These are phyloP conservation scores for Rhyacichthys aspro DNA, from an alignment of 2,797 vertebrate genomes.

Conservation along the genomic window DNA sequence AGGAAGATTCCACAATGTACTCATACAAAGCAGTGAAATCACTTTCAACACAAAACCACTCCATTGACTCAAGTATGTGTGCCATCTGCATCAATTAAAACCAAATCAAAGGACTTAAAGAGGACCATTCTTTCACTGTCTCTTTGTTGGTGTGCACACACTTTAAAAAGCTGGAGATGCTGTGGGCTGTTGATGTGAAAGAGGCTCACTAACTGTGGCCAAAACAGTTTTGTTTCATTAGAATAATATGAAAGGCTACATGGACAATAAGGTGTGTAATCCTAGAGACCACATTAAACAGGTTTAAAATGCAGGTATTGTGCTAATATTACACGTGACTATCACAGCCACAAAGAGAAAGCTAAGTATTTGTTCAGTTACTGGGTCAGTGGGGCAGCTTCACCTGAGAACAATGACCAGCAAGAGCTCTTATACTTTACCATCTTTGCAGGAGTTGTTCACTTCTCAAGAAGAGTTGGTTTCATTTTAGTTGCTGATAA, in stretches of 20 bases:
- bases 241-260: no score
- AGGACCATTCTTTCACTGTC: conserved; percentile 31
- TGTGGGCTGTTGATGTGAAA: conserved; percentile 49
- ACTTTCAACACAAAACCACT: conserved; percentile 42
- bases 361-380: conserved; percentile 43
- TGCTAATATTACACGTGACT: conserved; percentile 15
- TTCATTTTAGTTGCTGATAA: conserved; percentile 62
- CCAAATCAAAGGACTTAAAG: conserved; percentile 51
- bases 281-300: no score
- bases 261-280: no score
- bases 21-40: conserved; percentile 43
- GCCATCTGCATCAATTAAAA: conserved; percentile 53
- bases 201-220: conserved; percentile 41
- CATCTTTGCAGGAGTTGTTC: conserved; percentile 73
- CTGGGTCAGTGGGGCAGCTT: conserved; percentile 61
- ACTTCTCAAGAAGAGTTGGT: conserved; percentile 42
- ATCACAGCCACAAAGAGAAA: conserved; percentile 41
- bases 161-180: conserved; percentile 47
- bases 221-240: no score
- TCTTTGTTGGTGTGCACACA: conserved; percentile 36
- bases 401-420: conserved; percentile 11
- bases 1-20: conserved; percentile 35
- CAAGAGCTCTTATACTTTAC: conserved; percentile 63
- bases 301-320: no score
- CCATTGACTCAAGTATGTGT: conserved; percentile 51